Conservation (phyloP, 2,888 invertebrate species). For the Drosophila mayaguana region DNA sequence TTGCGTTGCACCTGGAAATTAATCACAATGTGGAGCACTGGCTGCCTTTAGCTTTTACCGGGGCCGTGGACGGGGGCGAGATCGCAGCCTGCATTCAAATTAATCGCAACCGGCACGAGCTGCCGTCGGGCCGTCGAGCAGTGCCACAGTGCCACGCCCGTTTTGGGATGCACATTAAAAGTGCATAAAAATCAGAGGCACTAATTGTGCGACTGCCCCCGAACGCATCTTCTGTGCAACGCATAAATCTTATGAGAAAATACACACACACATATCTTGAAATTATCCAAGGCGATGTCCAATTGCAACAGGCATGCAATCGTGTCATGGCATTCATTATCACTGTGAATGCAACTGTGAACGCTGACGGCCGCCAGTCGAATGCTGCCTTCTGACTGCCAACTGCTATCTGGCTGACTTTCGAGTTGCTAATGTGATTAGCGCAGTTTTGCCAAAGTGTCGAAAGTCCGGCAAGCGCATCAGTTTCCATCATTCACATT, state of each 20-base stretch:
- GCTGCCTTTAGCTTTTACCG: conserved; percentile 29
- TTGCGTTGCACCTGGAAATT: conserved; percentile 65
- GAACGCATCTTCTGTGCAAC: conserved; percentile 22
- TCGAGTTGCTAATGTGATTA: conserved; percentile 57
- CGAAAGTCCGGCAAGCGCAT: conserved; percentile 34
- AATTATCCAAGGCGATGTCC: not conserved
- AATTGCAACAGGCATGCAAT: conserved; percentile 30
- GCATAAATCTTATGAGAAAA: conserved; percentile 20
- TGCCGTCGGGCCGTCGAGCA: conserved; percentile 7
- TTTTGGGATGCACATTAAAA: conserved; percentile 49
- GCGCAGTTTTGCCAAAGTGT: conserved; percentile 48
- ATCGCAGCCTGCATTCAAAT: conserved; percentile 51
- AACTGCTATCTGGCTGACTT: not conserved
- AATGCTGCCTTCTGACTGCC: conserved; percentile 6
- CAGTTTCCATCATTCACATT: conserved; percentile 25
- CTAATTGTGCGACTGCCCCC: conserved; percentile 54
- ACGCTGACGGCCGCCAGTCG: conserved; percentile 2
- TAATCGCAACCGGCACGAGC: conserved; percentile 60
- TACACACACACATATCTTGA: not conserved
- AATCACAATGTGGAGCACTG: conserved; percentile 70
- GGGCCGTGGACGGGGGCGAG: not conserved
- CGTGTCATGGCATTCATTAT: conserved; percentile 60
- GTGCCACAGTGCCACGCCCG: conserved; percentile 31
- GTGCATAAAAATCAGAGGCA: conserved; percentile 56
- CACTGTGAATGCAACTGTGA: conserved; percentile 33